Evolutionary conservation across 2,797 vertebrate species (phyloP).

Genomic region (Psittacula derbiana): DNA sequence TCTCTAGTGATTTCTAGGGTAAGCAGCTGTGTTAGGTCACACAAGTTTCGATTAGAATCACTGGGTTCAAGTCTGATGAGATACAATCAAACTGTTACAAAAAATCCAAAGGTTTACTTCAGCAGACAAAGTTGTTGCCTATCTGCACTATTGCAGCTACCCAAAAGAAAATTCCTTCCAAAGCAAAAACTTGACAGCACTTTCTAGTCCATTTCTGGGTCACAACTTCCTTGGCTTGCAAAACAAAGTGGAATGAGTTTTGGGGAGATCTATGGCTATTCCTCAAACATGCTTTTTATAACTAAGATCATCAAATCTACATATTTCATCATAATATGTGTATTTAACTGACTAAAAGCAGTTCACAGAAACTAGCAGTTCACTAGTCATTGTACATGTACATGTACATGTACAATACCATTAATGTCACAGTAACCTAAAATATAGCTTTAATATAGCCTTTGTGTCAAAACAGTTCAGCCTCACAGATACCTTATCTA

Average conservation of each 20-base stretch:
- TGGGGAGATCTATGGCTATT: not conserved
- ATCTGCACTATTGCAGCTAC: not conserved
- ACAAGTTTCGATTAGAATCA: not conserved
- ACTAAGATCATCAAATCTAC: not conserved
- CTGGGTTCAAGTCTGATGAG: not conserved
- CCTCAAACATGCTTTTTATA: not conserved
- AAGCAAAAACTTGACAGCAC: not conserved
- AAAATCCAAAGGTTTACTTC: not conserved
- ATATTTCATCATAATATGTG: not conserved
- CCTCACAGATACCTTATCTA: not conserved
- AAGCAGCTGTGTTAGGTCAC: not conserved
- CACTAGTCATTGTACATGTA: no score
- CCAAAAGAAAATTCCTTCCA: not conserved
- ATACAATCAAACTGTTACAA: not conserved
- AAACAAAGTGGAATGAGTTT: not conserved
- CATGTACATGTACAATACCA: not conserved
- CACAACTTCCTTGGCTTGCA: not conserved
- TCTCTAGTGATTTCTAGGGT: not conserved
- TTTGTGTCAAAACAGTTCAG: not conserved
- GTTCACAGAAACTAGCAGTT: not conserved
- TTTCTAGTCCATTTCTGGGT: not conserved
- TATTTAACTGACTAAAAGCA: not conserved
- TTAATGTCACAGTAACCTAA: not conserved
- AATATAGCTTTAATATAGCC: not conserved
- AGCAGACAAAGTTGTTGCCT: not conserved